phyloP scores from a whole-genome alignment of 2,797 vertebrate species.

The Poecilia wingei region DNA sequence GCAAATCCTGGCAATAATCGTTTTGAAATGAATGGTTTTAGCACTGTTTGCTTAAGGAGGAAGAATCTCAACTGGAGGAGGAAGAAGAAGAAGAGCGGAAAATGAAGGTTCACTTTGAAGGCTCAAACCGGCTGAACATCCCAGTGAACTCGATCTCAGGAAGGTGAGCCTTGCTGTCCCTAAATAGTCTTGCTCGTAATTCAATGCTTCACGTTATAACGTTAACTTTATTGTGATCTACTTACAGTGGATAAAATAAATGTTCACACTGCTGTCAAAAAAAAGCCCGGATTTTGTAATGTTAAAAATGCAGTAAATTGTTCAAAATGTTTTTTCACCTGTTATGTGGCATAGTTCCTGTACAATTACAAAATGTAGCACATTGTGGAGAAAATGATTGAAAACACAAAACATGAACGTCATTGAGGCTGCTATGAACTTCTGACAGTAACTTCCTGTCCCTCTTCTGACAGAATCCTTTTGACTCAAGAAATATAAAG shows the following conservation, averaged over 20 bases:
- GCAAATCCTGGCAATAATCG: neutral
- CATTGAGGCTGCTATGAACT: neutral
- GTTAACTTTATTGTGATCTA: neutral
- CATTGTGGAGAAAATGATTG: neutral
- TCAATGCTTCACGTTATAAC: neutral
- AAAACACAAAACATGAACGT: neutral
- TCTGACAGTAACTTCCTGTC: neutral
- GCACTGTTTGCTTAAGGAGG: conserved; percentile 79
- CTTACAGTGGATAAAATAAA: neutral
- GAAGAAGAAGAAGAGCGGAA: conserved; percentile 78
- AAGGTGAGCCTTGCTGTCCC: conserved; percentile 77
- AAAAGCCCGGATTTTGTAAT: neutral
- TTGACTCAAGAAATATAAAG: neutral
- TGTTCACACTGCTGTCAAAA: neutral
- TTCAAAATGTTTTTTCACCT: neutral
- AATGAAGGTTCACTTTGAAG: conserved; percentile 80
- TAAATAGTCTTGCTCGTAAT: neutral
- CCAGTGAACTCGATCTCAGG: conserved; percentile 88
- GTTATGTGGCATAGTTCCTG: neutral
- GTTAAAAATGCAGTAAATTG: neutral
- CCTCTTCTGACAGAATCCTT: neutral
- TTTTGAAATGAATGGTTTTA: conserved; percentile 9
- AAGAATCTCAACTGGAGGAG: conserved; percentile 82
- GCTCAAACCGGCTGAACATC: conserved; percentile 83
- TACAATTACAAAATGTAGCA: neutral